These are phyloP conservation scores for Lytechinus pictus DNA, from an alignment of 35 echinoderm and acorn worm genomes.

Conservation along the genomic window DNA sequence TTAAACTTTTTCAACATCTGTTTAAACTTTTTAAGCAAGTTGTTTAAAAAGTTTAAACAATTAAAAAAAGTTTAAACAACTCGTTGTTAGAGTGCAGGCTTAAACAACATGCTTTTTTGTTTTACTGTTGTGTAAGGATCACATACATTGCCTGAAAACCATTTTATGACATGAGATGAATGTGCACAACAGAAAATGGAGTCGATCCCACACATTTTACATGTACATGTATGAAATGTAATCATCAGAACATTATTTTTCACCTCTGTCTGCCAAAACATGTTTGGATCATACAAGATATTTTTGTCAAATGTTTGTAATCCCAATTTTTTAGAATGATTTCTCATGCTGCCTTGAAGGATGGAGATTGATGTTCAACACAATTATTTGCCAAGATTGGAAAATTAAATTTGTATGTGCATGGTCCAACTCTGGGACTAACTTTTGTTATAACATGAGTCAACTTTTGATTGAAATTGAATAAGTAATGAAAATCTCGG, in stretches of 20 bases:
- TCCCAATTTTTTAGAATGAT: background rate
- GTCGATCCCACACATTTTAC: background rate
- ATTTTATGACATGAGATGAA: background rate
- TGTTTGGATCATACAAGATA: background rate
- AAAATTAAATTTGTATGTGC: background rate
- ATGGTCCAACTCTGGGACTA: background rate
- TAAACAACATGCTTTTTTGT: too few relatives aligned
- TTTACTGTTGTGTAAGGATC: too few relatives aligned
- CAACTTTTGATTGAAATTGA: background rate
- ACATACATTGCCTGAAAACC: too few relatives aligned
- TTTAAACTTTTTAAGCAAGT: too few relatives aligned
- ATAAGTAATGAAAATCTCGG: background rate
- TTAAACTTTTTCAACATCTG: too few relatives aligned
- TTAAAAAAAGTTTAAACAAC: too few relatives aligned
- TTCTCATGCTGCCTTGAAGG: background rate
- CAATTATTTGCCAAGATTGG: background rate
- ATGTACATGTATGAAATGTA: background rate
- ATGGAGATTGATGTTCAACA: background rate
- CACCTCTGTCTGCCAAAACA: background rate
- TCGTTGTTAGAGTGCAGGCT: too few relatives aligned
- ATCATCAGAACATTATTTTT: background rate
- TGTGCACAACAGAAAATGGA: background rate
- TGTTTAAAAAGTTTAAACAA: too few relatives aligned
- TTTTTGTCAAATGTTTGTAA: background rate
- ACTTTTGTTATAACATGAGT: background rate